Percentiles rank a stretch among this genome's conserved stretches.
These are phyloP conservation scores for Heliothis virescens DNA, from an alignment of 1,140 invertebrate species.

Conservation along the genomic window DNA sequence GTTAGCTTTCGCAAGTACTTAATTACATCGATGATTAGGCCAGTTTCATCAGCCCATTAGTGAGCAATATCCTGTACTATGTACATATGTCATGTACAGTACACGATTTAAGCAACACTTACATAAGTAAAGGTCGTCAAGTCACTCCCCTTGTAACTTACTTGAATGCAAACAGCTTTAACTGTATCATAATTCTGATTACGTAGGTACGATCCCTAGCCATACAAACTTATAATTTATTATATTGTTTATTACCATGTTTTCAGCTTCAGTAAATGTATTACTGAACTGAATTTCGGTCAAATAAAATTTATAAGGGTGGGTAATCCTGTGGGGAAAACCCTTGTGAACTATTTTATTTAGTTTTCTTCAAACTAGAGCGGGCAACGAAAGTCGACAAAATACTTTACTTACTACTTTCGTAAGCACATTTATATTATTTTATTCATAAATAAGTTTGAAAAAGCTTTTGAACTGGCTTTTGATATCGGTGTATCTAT, in stretches of 20 bases:
- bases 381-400: constrained; percentile 4
- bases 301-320: constrained; percentile 59
- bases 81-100: constrained; percentile 12
- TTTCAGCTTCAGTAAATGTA: constrained; percentile 48
- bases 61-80: constrained; percentile 15
- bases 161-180: constrained; percentile 19
- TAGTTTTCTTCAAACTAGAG: constrained; percentile 53
- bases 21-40: constrained; percentile 23
- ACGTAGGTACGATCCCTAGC: not conserved
- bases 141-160: not conserved
- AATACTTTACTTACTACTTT: not conserved
- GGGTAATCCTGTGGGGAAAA: constrained; percentile 57
- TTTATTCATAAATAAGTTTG: constrained; percentile 8
- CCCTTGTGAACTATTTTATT: constrained; percentile 67
- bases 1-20: constrained; percentile 8
- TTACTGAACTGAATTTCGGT: constrained; percentile 46
- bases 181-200: constrained; percentile 24
- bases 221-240: constrained; percentile 26
- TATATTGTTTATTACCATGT: constrained; percentile 42
- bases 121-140: constrained; percentile 10
- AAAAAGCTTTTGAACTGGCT: not conserved
- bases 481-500: not conserved
- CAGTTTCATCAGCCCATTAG: constrained; percentile 3
- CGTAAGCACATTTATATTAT: not conserved
- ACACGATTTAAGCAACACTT: constrained; percentile 11